Evolutionary conservation across 2,888 invertebrate genomes (phyloP).

Genomic region (Phalera bucephala): DNA sequence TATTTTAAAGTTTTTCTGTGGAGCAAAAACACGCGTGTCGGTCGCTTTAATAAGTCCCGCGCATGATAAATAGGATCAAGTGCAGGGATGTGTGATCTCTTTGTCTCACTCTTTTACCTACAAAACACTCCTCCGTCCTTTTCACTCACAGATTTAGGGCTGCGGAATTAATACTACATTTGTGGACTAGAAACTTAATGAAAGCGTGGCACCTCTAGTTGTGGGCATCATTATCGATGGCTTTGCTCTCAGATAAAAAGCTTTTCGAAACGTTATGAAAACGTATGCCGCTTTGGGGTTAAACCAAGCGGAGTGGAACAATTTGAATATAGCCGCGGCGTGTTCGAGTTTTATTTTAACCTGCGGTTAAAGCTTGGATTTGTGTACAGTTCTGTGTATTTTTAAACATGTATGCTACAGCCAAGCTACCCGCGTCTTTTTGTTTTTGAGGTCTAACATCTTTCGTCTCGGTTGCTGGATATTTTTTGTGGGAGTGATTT

Average conservation of each 20-base stretch:
- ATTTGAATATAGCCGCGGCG: slow-evolving; percentile 34
- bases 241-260: slow-evolving; percentile 68
- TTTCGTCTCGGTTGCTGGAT: too few species aligned
- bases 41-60: slow-evolving; percentile 76
- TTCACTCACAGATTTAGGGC: slow-evolving; percentile 46
- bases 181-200: slow-evolving; percentile 69
- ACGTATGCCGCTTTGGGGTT: slow-evolving; percentile 67
- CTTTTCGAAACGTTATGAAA: slow-evolving; percentile 58
- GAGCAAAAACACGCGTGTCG: slow-evolving; percentile 68
- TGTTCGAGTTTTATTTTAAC: slow-evolving; percentile 36
- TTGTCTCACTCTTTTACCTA: slow-evolving; percentile 40
- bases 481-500: too few species aligned
- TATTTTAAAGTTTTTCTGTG: slow-evolving; percentile 61
- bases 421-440: too few species aligned
- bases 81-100: slow-evolving; percentile 46
- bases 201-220: slow-evolving; percentile 62
- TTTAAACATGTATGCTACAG: background rate
- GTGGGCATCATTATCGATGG: slow-evolving; percentile 72
- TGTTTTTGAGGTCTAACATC: too few species aligned
- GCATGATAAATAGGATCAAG: slow-evolving; percentile 79
- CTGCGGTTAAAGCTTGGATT: slow-evolving; percentile 20
- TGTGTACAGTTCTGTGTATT: background rate
- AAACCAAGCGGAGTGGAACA: slow-evolving; percentile 47
- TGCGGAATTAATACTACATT: slow-evolving; percentile 56
- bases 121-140: slow-evolving; percentile 38